Conservation (phyloP, 1,140 invertebrate genomes). For the Eciton burchellii region DNA sequence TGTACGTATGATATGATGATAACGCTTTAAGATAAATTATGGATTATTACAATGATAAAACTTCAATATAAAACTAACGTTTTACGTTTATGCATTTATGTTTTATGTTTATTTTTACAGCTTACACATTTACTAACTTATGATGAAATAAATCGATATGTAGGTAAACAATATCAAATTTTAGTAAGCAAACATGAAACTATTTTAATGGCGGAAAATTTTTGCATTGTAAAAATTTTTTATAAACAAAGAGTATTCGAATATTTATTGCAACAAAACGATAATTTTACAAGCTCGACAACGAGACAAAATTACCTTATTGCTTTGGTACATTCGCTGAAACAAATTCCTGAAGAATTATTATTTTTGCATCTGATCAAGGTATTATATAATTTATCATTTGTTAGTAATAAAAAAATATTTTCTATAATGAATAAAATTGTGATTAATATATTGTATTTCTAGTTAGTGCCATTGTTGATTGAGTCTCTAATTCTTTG, state of each 20-base stretch:
- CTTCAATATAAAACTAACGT: no score
- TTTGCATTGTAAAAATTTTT: slow-evolving; percentile 82
- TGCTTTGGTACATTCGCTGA: slow-evolving; percentile 88
- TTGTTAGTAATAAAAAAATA: not conserved
- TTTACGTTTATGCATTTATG: slow-evolving; percentile 26
- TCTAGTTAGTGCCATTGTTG: slow-evolving; percentile 89
- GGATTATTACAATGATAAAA: slow-evolving; percentile 10
- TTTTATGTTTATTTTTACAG: slow-evolving; percentile 64
- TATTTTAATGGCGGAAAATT: slow-evolving; percentile 78
- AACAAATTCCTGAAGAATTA: slow-evolving; percentile 87
- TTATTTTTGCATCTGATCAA: slow-evolving; percentile 88
- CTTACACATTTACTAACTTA: slow-evolving; percentile 76
- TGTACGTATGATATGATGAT: slow-evolving; percentile 61
- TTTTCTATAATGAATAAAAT: slow-evolving; percentile 31
- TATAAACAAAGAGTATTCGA: slow-evolving; percentile 89
- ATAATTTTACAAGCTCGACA: slow-evolving; percentile 79
- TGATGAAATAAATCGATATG: slow-evolving; percentile 74
- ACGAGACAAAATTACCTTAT: slow-evolving; percentile 87
- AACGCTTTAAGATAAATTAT: slow-evolving; percentile 12
- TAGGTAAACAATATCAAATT: slow-evolving; percentile 75
- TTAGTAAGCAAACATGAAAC: slow-evolving; percentile 77
- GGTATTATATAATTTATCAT: slow-evolving; percentile 83
- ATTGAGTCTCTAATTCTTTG: slow-evolving; percentile 88
- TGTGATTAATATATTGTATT: slow-evolving; percentile 58
- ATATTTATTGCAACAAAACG: slow-evolving; percentile 84